phyloP scores from a whole-genome alignment of 64 coral and sea anemone genomes.

The Pocillopora damicornis region DNA sequence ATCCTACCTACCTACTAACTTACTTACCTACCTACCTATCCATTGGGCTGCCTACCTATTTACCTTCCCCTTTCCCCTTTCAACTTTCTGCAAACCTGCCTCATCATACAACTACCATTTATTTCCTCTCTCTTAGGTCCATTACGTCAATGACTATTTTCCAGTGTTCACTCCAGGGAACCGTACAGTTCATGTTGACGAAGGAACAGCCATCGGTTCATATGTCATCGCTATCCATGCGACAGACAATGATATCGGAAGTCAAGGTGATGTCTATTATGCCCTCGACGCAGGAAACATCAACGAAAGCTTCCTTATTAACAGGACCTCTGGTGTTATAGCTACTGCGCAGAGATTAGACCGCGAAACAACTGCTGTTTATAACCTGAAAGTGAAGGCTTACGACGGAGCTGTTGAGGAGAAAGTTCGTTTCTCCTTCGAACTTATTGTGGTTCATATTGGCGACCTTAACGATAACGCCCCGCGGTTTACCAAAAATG shows the following conservation, averaged over 20 bases:
- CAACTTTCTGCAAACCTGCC: background rate
- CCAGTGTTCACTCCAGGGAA: slow-evolving; percentile 48
- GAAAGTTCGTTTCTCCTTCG: slow-evolving; percentile 51
- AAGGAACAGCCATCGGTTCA: slow-evolving; percentile 16
- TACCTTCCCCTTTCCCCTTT: background rate
- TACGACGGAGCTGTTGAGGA: slow-evolving; percentile 58
- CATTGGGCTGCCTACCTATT: no score
- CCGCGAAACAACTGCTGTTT: slow-evolving; percentile 37
- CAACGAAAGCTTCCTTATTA: slow-evolving; percentile 41
- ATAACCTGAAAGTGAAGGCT: slow-evolving; percentile 32
- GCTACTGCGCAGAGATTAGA: slow-evolving; percentile 31
- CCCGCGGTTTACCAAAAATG: slow-evolving; percentile 34
- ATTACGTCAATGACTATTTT: slow-evolving; percentile 71
- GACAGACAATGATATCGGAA: slow-evolving; percentile 54
- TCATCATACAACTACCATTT: background rate
- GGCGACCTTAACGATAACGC: slow-evolving; percentile 58
- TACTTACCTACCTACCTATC: no score
- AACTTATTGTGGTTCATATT: slow-evolving; percentile 24
- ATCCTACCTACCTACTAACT: no score
- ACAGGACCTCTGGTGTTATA: slow-evolving; percentile 45
- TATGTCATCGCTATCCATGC: slow-evolving; percentile 41
- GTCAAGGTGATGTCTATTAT: slow-evolving; percentile 56
- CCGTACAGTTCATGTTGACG: background rate
- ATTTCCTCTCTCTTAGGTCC: slow-evolving; percentile 13
- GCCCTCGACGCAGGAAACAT: slow-evolving; percentile 34